phyloP scores from a whole-genome alignment of 2,888 invertebrate genomes.

The Pterobdella sp. region DNA sequence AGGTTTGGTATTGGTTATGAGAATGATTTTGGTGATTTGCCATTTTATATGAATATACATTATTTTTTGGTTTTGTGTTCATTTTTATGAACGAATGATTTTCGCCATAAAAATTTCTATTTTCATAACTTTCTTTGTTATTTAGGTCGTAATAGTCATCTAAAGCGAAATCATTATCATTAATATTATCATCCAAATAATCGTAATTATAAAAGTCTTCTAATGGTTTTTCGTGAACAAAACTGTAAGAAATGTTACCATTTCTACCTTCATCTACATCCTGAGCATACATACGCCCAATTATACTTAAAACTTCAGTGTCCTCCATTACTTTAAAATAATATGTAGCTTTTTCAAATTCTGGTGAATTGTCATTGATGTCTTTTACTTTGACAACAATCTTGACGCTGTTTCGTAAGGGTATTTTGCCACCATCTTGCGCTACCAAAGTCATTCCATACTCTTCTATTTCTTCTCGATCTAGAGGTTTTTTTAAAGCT shows the following conservation, averaged over 20 bases:
- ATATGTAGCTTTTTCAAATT: neutral
- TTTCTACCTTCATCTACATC: constrained; percentile 1
- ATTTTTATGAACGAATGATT: too few species aligned
- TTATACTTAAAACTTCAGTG: neutral
- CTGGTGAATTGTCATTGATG: constrained; percentile 3
- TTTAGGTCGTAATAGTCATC: too few species aligned
- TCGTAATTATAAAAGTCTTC: too few species aligned
- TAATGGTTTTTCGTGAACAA: neutral
- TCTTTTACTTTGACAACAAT: neutral
- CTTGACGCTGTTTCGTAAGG: neutral
- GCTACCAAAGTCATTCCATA: constrained; percentile 3
- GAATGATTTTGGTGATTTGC: neutral
- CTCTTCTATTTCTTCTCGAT: neutral
- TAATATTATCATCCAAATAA: too few species aligned
- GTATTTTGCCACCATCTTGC: neutral
- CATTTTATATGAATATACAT: neutral
- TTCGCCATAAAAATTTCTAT: too few species aligned
- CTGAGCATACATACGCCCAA: neutral
- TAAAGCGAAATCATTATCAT: too few species aligned
- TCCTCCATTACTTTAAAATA: neutral
- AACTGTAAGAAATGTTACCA: neutral
- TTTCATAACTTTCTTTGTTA: too few species aligned
- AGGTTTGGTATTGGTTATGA: neutral
- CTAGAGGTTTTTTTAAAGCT: neutral
- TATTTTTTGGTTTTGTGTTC: neutral